phyloP scores from a whole-genome alignment of 2,888 invertebrate species.

The Oithona nana region DNA sequence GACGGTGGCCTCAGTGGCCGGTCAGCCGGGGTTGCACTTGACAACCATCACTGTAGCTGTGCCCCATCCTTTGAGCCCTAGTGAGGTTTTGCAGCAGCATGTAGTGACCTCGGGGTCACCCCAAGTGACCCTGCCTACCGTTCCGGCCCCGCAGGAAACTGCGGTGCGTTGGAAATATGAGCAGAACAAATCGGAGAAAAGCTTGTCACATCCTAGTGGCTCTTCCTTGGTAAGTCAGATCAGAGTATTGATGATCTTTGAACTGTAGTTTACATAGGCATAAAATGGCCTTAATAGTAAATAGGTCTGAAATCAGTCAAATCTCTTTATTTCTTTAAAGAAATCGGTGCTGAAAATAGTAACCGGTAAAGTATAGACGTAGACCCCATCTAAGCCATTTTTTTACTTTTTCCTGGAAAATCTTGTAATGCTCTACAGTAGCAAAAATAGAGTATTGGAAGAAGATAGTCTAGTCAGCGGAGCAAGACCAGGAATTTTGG shows the following conservation, averaged over 20 bases:
- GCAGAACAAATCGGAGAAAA: conserved; percentile 9
- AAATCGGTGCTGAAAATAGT: no score
- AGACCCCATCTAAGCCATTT: no score
- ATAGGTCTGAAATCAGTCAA: no score
- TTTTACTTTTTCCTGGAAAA: no score
- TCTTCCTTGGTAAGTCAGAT: conserved; percentile 1
- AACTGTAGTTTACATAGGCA: no score
- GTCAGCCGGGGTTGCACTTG: conserved; percentile 2
- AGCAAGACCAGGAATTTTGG: not conserved
- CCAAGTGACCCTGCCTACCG: not conserved
- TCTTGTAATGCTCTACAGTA: no score
- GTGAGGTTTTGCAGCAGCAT: not conserved
- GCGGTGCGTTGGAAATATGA: conserved; percentile 15
- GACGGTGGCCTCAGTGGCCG: no score
- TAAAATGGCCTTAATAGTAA: no score
- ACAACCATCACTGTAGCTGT: conserved; percentile 17
- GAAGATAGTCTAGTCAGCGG: not conserved
- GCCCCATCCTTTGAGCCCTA: conserved; percentile 6
- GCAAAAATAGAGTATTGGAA: no score
- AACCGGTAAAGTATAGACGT: no score
- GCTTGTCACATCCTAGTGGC: not conserved
- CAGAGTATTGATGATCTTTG: no score
- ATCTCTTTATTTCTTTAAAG: no score
- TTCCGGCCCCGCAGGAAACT: conserved; percentile 11
- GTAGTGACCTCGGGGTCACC: not conserved